A percentile compares a stretch with the other conserved stretches of the same genome.
Conservation (phyloP, 1,140 invertebrate species). For the Drosophila busckii region DNA sequence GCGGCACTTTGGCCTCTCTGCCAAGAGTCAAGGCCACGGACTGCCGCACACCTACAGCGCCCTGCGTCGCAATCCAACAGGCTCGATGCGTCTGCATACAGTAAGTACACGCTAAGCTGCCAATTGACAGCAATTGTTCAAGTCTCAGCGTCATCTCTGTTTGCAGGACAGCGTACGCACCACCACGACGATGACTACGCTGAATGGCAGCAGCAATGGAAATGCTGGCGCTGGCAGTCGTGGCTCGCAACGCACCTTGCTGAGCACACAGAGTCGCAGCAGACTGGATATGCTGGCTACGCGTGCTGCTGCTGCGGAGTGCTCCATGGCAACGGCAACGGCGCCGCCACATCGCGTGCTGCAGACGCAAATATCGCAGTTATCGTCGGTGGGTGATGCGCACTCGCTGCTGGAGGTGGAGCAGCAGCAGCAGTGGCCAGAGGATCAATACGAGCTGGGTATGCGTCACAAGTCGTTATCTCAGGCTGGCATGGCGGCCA, state of each 20-base stretch:
- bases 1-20: slow-evolving; percentile 52
- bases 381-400: slow-evolving; percentile 69
- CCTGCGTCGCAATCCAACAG: slow-evolving; percentile 54
- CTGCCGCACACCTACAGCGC: slow-evolving; percentile 65
- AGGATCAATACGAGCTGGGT: slow-evolving; percentile 42
- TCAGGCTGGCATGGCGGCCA: slow-evolving; percentile 55
- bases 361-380: slow-evolving; percentile 69
- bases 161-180: slow-evolving; percentile 72
- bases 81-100: slow-evolving; percentile 60
- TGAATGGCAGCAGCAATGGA: slow-evolving; percentile 43
- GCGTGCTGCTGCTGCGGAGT: slow-evolving; percentile 1
- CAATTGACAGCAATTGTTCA: neutral
- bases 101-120: slow-evolving; percentile 28
- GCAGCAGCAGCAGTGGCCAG: slow-evolving; percentile 49
- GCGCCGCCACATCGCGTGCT: slow-evolving; percentile 42
- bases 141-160: slow-evolving; percentile 16
- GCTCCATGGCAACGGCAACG: neutral
- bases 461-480: slow-evolving; percentile 17
- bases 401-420: slow-evolving; percentile 66
- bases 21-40: slow-evolving; percentile 43
- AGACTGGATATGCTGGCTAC: slow-evolving; percentile 57
- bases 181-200: slow-evolving; percentile 67
- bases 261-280: slow-evolving; percentile 75
- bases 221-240: slow-evolving; percentile 12
- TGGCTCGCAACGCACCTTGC: slow-evolving; percentile 60